Base-by-base conservation (phyloP, 2,888 invertebrate genomes). In the Parelbella ahira region DNA sequence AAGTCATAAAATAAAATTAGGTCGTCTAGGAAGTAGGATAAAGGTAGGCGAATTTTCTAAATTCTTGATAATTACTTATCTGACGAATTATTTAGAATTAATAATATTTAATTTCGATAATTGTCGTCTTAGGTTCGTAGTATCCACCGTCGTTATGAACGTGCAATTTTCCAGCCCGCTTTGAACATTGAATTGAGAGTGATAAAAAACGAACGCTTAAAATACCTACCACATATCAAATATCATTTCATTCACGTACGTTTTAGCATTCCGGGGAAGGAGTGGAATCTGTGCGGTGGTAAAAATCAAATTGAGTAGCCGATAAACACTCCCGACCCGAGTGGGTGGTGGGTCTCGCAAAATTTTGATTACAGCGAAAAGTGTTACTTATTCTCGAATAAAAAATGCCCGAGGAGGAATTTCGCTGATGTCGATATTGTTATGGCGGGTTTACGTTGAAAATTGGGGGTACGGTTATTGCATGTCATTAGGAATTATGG, bases 401-500 rank as follows among this genome's bases (percentile, higher is more conserved):
- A 86, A 84, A 73, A 70, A 67, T 63, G 58, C 61, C 56, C 54
- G 65, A 48, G 51, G 52, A 78, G 78, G 80, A 81, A 71, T 68
- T 75, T 79, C 66, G 87, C 87, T 87, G 87, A 87, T 87, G 87
- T 81, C 86, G 87, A 87, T 87, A 87, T 87, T 87, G 86, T 87
- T 87, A 87, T 84, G 83, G 81, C 74, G 83, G 87, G 84, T 87
- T 87, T 87, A 87, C 74, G 84, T 83, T 63, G 78, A 78, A 86
- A 86, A 87, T 86, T 87, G 86, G 84, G 84, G 87, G 86, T 82
- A 84, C 84, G 80, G 78, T 87, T 87, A 87, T 87, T 87, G 86
- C 86, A 87, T 86, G 86, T 87, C 87, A 87, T 87, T 87, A 87
- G 87, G 84, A 87, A 86, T 87, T 87, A 87, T 86, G 87, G 83